Base-by-base conservation (phyloP, 1,140 invertebrate species). In the Aporrectodea caliginosa region DNA sequence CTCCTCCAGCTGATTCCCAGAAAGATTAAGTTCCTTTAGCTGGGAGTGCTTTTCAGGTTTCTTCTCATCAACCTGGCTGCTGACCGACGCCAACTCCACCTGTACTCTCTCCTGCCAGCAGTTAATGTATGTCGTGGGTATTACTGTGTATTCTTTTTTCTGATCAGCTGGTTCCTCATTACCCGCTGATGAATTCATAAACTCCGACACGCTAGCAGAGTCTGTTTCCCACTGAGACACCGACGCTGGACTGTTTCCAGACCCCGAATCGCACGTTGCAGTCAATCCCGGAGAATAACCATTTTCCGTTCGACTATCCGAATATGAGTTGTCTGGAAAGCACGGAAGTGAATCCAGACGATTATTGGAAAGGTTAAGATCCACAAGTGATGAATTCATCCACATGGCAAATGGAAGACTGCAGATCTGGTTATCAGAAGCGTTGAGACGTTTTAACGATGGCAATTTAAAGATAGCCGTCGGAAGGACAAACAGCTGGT, bases 391-490 rank as follows among this genome's bases (percentile, higher is more conserved):
- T 0, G 94, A 0, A 95, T 91, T 43, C 22, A 91, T 89, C 98
- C 98, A 99, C 87, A 99, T 90, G 79, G 93, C 92, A 73, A 92
- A 91, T 0, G 97, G 96, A 43, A 98, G 86, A 75, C 90, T 89
- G 70, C 93, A 93, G n/a, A 99, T 88, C 86, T 95, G 95, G 87
- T 99, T 99, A 85, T 97, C 95, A 0, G 95, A 95, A 0, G 97
- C 91, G 87, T 98, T 96, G 81, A 99, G 89, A 1, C 93, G 93
- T 31, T 92, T 90, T 0, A 99, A 88, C 0, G 91, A 88, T 0
- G 95, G 94, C 69, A 98, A 90, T 32, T 91, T 90, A 88, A 98
- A 95, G 1, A 97, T 87, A 79, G 93, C 93, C 29, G 92, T 90
- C 0, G 95, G 95, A 14, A 98, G 85, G 69, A 90, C 89, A 80